Percentiles rank a stretch among this genome's conserved stretches.
Evolutionary conservation across 2,113 vertebrate genomes (phyloP).

Genomic region (Pongo pygmaeus): DNA sequence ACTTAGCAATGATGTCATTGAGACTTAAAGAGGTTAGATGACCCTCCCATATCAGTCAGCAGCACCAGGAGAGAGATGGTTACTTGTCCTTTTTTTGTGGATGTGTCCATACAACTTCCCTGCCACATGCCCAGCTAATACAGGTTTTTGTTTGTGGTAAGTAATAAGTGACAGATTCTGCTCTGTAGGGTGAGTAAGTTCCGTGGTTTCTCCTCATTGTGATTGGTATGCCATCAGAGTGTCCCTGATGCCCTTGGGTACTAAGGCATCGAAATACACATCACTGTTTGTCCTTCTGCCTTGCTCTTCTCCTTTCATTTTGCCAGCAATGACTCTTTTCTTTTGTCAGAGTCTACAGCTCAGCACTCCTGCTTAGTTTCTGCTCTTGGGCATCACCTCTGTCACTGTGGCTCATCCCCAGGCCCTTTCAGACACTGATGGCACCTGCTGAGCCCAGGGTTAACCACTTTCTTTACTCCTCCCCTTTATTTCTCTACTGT

Average conservation of each 20-base stretch:
- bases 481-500: too few species aligned
- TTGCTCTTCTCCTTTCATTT: not conserved
- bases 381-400: not conserved
- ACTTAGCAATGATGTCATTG: constrained; percentile 7
- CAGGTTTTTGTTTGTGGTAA: not conserved
- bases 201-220: not conserved
- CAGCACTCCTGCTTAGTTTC: not conserved
- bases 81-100: not conserved
- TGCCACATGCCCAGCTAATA: not conserved
- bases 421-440: not conserved
- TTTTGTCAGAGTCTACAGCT: not conserved
- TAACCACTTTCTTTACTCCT: not conserved
- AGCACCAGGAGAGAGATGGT: not conserved
- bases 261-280: not conserved
- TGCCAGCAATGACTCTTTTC: not conserved
- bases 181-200: not conserved
- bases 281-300: not conserved
- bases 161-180: not conserved
- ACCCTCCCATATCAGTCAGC: not conserved
- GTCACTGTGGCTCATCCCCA: not conserved
- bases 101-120: not conserved
- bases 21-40: not conserved
- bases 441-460: not conserved
- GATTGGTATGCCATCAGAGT: not conserved
- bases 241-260: not conserved